Percentiles rank a stretch among this genome's conserved stretches.
phyloP scores from a whole-genome alignment of 1,140 invertebrate genomes.

The Brachionus plicatilis region DNA sequence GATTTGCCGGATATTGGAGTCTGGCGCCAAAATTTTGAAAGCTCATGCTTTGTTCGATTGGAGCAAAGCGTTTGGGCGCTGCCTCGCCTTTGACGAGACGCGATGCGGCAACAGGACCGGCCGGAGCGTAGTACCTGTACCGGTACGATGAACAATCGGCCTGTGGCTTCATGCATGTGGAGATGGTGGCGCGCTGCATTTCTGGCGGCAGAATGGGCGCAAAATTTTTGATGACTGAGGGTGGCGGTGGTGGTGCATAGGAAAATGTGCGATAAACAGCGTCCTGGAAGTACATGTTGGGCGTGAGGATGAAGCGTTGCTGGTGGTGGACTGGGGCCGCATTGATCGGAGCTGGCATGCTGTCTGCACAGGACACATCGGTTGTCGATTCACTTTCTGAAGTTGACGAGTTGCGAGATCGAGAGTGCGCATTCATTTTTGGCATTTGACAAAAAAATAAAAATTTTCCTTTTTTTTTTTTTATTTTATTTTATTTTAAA shows the following conservation, averaged over 20 bases:
- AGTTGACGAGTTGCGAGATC: background rate
- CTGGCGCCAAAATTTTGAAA: background rate
- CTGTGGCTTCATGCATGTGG: background rate
- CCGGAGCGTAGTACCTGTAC: background rate
- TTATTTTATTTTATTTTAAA: background rate
- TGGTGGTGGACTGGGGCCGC: background rate
- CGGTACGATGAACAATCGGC: background rate
- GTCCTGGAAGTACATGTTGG: conserved; percentile 18
- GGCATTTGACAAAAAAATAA: background rate
- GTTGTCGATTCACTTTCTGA: background rate
- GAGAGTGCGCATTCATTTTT: background rate
- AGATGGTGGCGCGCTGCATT: background rate
- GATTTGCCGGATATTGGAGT: background rate
- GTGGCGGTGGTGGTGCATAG: background rate
- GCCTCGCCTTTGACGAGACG: background rate
- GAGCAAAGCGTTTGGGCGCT: background rate
- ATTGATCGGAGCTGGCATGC: background rate
- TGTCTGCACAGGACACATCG: background rate
- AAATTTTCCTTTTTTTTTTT: background rate
- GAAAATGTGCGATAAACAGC: background rate
- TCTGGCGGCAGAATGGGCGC: background rate
- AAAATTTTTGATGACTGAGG: background rate
- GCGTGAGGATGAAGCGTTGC: background rate
- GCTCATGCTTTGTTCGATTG: background rate
- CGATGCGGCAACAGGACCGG: background rate